Evolutionary conservation across 2,797 vertebrate genomes (phyloP), one percentile per base, ranked within the genome.

Genomic region (Sternarchorhynchus goeldii): DNA sequence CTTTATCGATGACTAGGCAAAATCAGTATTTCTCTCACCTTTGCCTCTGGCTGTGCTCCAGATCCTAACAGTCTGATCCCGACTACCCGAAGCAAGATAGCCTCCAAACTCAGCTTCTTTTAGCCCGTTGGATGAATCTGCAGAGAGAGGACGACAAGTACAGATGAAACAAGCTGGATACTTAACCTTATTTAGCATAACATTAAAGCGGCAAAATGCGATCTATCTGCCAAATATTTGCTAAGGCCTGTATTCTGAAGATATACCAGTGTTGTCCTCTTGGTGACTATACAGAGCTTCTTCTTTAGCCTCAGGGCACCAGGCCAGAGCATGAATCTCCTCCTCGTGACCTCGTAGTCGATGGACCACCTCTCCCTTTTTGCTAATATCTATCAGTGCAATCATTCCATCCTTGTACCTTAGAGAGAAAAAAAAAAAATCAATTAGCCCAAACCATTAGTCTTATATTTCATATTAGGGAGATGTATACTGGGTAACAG

Each of bases 331-430:
- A 73, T 99, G 97, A 86, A 99, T 95, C 89, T 98, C 98, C 79
- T 99, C 95, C 0, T 99, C 96, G 0, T 99, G 97, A 67, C 97
- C 97, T n/a, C 97, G 93, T 17, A 99, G 88, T 0, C 96, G 92
- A 69, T 96, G 95, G 65, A 92, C 81, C 58, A 98, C 92, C 71
- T 97, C 95, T 25, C 94, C 96, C 85, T 96, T 97, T 83, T 93
- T 97, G 84, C 94, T 96, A 89, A 98, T 92, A 53, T 99, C 96
- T 6, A 96, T 94, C 80, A 99, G 81, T 63, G 94, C 92, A 71
- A 99, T 95, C 91, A 99, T 95, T 77, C 97, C 97, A 71, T 99
- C 96, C 88, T 96, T 99, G 90, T 99, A 99, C 76, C 98, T 99
- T 73, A 20, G 36, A 55, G 18, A 69, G 6, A 29, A 73, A 58